phyloP scores from a whole-genome alignment of 2,888 invertebrate genomes.

The Drosophila antonietae region DNA sequence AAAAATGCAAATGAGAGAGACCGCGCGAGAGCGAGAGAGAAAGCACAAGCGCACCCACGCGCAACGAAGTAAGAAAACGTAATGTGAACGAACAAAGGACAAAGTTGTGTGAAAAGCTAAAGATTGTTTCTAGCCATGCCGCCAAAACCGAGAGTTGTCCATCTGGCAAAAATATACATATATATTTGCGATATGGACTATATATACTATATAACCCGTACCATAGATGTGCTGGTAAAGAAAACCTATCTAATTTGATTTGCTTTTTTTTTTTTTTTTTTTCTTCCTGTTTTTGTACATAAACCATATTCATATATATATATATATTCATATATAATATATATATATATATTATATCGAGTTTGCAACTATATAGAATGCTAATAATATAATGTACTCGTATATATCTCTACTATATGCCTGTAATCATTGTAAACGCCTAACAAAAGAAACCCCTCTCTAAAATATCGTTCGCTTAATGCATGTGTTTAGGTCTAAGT shows the following conservation, averaged over 20 bases:
- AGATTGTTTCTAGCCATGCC: conserved; percentile 18
- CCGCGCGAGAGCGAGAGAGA: not conserved
- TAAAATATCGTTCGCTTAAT: conserved; percentile 7
- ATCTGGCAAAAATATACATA: conserved; percentile 17
- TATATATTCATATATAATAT: conserved; percentile 18
- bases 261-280: not conserved
- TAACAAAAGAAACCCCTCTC: not conserved
- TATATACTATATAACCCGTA: conserved; percentile 20
- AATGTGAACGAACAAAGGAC: conserved; percentile 18
- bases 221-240: conserved; percentile 11
- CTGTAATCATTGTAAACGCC: conserved; percentile 22
- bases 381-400: conserved; percentile 23
- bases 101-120: not conserved
- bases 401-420: conserved; percentile 28
- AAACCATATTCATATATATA: conserved; percentile 21
- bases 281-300: not conserved
- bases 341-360: conserved; percentile 21
- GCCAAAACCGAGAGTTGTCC: conserved; percentile 28
- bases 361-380: conserved; percentile 2
- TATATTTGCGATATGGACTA: not conserved
- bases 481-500: conserved; percentile 2
- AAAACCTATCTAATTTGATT: not conserved
- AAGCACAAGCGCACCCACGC: not conserved
- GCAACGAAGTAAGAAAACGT: conserved; percentile 2
- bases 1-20: not conserved